phyloP scores from a whole-genome alignment of 2,888 invertebrate species.

The Microctonus brassicae region DNA sequence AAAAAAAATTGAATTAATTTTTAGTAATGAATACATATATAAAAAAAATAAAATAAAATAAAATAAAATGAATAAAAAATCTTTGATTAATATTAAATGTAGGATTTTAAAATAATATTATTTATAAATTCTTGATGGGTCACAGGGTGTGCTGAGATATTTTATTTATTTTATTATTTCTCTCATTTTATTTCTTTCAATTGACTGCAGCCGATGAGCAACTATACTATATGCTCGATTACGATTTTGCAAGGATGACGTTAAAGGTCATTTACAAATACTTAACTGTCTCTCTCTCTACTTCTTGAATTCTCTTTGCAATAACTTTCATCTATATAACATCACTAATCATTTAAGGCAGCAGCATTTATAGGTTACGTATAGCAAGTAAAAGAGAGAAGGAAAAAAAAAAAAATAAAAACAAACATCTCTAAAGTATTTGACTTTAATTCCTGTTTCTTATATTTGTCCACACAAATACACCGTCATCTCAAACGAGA shows the following conservation, averaged over 20 bases:
- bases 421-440: neutral
- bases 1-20: too few relatives aligned
- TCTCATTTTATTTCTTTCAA: neutral
- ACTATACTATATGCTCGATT: neutral
- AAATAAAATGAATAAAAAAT: neutral
- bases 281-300: neutral
- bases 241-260: neutral
- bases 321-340: neutral
- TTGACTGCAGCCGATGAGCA: conserved; percentile 3
- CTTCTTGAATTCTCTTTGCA: neutral
- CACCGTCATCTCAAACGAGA: neutral
- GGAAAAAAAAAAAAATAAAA: neutral
- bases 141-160: conserved; percentile 3
- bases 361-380: neutral
- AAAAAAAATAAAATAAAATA: neutral
- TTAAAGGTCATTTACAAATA: neutral
- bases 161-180: neutral
- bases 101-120: neutral
- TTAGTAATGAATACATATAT: neutral
- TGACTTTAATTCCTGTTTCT: conserved; percentile 32
- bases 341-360: neutral
- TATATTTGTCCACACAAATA: too few relatives aligned
- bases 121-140: neutral
- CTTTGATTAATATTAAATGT: neutral
- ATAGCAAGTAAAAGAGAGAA: neutral